These are phyloP conservation scores for Glaucopsyche alexis DNA, from an alignment of 2,888 invertebrate genomes.

Conservation along the genomic window DNA sequence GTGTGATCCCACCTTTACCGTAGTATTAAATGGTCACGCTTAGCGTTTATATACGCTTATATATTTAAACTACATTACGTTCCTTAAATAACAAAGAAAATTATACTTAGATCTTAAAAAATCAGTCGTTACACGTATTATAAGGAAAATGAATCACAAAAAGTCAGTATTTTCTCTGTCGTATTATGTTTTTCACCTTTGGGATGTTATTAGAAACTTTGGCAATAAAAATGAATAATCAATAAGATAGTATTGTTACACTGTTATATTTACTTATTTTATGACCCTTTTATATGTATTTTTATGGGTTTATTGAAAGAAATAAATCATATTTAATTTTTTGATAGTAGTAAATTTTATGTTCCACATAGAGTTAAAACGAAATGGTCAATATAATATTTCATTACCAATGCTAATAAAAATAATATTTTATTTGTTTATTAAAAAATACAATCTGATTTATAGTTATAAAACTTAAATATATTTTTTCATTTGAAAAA, in stretches of 20 bases:
- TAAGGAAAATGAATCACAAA: neutral
- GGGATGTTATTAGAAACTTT: neutral
- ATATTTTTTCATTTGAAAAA: neutral
- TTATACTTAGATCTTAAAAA: no score
- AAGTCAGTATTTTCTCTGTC: neutral
- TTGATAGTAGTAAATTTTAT: neutral
- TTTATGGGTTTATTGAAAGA: slow-evolving; percentile 2
- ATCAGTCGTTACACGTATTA: neutral
- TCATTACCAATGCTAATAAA: no score
- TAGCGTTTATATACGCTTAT: no score
- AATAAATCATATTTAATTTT: neutral
- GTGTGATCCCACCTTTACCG: no score
- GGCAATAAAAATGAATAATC: neutral
- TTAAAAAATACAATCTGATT: no score
- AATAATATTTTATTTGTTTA: no score
- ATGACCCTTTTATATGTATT: neutral
- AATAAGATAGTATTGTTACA: neutral
- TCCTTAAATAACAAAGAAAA: no score
- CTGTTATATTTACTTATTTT: slow-evolving; percentile 27
- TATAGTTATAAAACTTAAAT: neutral
- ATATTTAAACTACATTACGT: no score
- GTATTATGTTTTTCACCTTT: neutral
- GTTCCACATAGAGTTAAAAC: neutral
- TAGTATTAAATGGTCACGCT: no score
- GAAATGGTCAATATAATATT: no score